Conservation (phyloP, 2,113 vertebrate genomes). For the Seriola aureovittata region DNA sequence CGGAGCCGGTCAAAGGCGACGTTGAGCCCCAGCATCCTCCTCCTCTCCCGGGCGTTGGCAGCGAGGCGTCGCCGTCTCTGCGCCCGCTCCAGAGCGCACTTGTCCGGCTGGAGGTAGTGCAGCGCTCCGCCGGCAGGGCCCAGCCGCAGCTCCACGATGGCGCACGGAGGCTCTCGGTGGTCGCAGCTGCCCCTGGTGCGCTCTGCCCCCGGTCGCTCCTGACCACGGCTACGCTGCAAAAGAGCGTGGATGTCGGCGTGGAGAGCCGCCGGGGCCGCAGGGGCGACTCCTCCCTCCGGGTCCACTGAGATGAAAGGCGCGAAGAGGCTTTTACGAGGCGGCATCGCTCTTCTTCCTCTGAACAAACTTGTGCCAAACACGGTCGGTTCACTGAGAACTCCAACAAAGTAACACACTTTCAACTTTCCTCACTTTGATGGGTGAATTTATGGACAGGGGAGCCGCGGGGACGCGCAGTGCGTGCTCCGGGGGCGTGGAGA, state of each 20-base stretch:
- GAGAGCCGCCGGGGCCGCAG: constrained; percentile 32
- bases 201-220: constrained; percentile 28
- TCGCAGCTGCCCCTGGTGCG: constrained; percentile 55
- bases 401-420: not conserved
- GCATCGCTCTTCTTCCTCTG: constrained; percentile 47
- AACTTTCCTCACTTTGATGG: constrained; percentile 38
- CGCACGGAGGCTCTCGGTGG: constrained; percentile 58
- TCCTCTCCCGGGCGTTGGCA: constrained; percentile 88
- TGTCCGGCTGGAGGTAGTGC: constrained; percentile 71
- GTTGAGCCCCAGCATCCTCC: constrained; percentile 87
- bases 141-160: constrained; percentile 76
- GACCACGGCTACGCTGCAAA: constrained; percentile 55
- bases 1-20: constrained; percentile 88
- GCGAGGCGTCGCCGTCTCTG: constrained; percentile 84
- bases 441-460: constrained; percentile 69
- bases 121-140: constrained; percentile 55
- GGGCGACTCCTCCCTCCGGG: constrained; percentile 10
- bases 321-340: constrained; percentile 70
- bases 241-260: constrained; percentile 62
- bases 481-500: constrained; percentile 78
- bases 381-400: not conserved
- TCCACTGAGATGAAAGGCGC: constrained; percentile 48
- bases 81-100: constrained; percentile 69
- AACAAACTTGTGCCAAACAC: not conserved
- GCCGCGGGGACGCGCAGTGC: constrained; percentile 44